Evolutionary conservation across 2,888 invertebrate species (phyloP), one percentile per base, ranked within the genome.

Genomic region (Xylota segnis): DNA sequence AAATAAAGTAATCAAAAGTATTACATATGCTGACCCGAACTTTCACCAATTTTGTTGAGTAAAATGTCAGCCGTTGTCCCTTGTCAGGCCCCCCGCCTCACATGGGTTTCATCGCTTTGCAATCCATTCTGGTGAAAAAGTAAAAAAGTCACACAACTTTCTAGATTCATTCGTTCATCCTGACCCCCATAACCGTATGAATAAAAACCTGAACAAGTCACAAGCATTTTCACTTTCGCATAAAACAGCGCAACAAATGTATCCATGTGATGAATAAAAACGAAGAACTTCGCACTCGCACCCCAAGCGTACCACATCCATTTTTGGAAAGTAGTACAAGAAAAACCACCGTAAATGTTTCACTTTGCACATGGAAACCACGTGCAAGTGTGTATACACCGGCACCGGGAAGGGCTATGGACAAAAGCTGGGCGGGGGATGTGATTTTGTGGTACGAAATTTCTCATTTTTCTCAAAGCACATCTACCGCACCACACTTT

Each of bases 391-490:
- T 50, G 45, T 45, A 9, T 52, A 34, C 34, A 16, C 16, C 12
- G 58, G n/a, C n/a, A n/a, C n/a, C n/a, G 37, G 10, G 5, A 9
- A 23, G 34, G n/a, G 37, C 7, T 29, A 43, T 50, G 68, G 34
- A 40, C 54, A 56, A 40, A 32, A 7, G 29, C 16, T 40, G 16
- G 32, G 43, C 10, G 59, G 32, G 43, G 14, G 59, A 34, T 34
- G 54, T 68, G 23, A 65, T 78, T 58, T 56, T 74, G 58, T 68
- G 68, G 78, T 70, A 74, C 14, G 40, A 79, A 59, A 70, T 74
- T 79, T 78, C 58, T 83, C 74, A 83, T 78, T 78, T 83, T 78
- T 79, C 74, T 83, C 78, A 83, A 79, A 83, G 83, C 78, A 83
- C 40, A 56, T 45, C 58, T n/a, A 61, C 68, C 54, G 14, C 56